Percentiles rank a stretch among this genome's conserved stretches.
Evolutionary conservation across 2,888 invertebrate genomes (phyloP).

Genomic region (Lycophotia porphyrea): DNA sequence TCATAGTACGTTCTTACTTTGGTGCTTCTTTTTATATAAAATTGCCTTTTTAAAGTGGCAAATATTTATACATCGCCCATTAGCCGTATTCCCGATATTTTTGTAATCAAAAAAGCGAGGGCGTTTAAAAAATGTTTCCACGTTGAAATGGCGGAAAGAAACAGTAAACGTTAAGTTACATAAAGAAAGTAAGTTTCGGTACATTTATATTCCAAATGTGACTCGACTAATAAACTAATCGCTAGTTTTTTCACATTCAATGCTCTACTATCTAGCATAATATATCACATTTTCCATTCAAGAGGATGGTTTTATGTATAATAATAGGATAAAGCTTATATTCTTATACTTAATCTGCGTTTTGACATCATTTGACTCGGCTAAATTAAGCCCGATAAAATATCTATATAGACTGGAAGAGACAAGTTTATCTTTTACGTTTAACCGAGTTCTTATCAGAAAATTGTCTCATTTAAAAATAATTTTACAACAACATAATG

Average conservation of each 20-base stretch:
- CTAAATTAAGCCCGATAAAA: neutral
- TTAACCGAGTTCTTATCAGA: neutral
- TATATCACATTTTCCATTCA: too few species aligned
- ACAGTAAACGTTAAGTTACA: neutral
- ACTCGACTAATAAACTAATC: too few species aligned
- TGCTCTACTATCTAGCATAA: too few species aligned
- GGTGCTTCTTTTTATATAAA: constrained; percentile 34
- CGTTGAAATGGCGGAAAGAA: constrained; percentile 4
- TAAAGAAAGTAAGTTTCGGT: neutral
- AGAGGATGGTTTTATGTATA: neutral
- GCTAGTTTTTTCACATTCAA: too few species aligned
- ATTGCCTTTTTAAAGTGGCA: constrained; percentile 22
- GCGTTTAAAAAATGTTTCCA: neutral
- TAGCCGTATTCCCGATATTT: constrained; percentile 11
- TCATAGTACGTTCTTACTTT: constrained; percentile 11
- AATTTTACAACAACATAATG: constrained; percentile 39
- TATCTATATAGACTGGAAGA: constrained; percentile 25
- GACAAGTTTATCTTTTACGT: constrained; percentile 19
- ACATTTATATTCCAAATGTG: constrained; percentile 1
- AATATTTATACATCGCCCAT: constrained; percentile 25
- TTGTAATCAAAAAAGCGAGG: neutral
- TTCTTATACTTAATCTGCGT: constrained; percentile 45
- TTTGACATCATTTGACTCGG: constrained; percentile 33
- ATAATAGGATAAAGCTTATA: constrained; percentile 18
- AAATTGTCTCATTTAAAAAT: constrained; percentile 25